Conservation (phyloP, 2,113 vertebrate genomes). For the Microtus ochrogaster region DNA sequence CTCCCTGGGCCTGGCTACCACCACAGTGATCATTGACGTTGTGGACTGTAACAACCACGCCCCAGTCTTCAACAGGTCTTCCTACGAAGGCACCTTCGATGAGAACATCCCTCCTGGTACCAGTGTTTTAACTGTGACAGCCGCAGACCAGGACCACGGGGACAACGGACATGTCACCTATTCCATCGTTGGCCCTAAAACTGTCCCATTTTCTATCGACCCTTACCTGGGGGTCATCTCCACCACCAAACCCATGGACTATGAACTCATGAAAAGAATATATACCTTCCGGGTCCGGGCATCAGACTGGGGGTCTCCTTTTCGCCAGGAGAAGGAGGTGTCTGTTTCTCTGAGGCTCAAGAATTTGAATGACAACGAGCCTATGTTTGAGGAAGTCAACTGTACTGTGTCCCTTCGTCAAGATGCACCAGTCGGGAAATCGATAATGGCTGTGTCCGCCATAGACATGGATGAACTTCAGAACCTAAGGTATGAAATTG, state of each 20-base stretch:
- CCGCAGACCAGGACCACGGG: slow-evolving; percentile 91
- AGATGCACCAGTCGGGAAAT: slow-evolving; percentile 88
- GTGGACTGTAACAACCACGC: slow-evolving; percentile 94
- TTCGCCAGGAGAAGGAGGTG: slow-evolving; percentile 92
- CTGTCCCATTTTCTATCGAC: slow-evolving; percentile 92
- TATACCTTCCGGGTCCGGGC: slow-evolving; percentile 95
- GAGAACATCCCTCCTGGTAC: slow-evolving; percentile 94
- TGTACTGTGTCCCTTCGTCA: slow-evolving; percentile 91
- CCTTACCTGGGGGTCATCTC: slow-evolving; percentile 93
- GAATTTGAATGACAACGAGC: slow-evolving; percentile 96
- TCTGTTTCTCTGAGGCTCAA: slow-evolving; percentile 92
- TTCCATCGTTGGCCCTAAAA: slow-evolving; percentile 87
- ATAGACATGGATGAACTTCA: slow-evolving; percentile 96
- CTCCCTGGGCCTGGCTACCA: slow-evolving; percentile 84
- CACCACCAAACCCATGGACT: slow-evolving; percentile 93
- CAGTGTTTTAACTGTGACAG: slow-evolving; percentile 90
- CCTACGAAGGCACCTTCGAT: slow-evolving; percentile 90
- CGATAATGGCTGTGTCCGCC: slow-evolving; percentile 91
- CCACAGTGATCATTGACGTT: slow-evolving; percentile 89
- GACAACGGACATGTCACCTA: slow-evolving; percentile 94
- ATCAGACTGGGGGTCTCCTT: slow-evolving; percentile 95
- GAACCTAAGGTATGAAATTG: slow-evolving; percentile 91
- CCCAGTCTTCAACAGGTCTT: slow-evolving; percentile 89
- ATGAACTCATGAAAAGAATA: slow-evolving; percentile 94
- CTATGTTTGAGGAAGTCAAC: slow-evolving; percentile 94